Base-by-base conservation (phyloP, 2,888 invertebrate genomes). In the Tenthredo scrophulariae region DNA sequence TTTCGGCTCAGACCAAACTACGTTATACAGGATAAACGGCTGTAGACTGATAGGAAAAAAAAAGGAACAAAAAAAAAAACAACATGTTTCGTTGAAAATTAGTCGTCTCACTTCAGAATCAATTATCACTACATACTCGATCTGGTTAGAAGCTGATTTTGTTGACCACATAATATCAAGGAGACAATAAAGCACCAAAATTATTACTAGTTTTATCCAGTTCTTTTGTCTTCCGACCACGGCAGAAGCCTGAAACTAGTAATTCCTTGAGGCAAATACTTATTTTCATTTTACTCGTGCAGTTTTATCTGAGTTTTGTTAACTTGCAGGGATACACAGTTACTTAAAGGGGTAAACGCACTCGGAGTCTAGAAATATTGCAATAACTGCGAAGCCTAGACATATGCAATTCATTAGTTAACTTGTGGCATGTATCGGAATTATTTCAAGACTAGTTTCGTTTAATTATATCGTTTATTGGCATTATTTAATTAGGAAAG, bases 81-180 rank as follows among this genome's bases (percentile, higher is more conserved):
- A 6, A n/a, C 7, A 5, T n/a, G 18, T 7, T 6, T n/a, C 0
- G 67, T 43, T 40, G 40, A 13, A 72, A 43, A 72, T 72, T 22
- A 18, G 15, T 67, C 15, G 29, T 26, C 13, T 43, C 43, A n/a
- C 22, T 74, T 33, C 67, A 6, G 15, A 18, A 37, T 37, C 37
- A 33, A 67, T 67, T 33, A 67, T 15, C 29, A 18, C 6, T 18
- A 33, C 7, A 13, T 1, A 67, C 10, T 33, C 7, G 10, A 74
- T 43, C 72, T 43, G 40, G n/a, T n/a, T 40, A 13, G 22, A 43
- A 43, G 43, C 43, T 74, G 40, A 72, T 74, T 74, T 43, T 74
- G 13, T 10, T 26, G n/a, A 10, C 22, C 10, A 3, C 43, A 22
- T 74, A n/a, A n/a, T n/a, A 26, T 74, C 72, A 40, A 7, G 22